These are phyloP conservation scores for Bergia sp. DNA, from an alignment of 92 coral and sea anemone genomes.

Conservation along the genomic window DNA sequence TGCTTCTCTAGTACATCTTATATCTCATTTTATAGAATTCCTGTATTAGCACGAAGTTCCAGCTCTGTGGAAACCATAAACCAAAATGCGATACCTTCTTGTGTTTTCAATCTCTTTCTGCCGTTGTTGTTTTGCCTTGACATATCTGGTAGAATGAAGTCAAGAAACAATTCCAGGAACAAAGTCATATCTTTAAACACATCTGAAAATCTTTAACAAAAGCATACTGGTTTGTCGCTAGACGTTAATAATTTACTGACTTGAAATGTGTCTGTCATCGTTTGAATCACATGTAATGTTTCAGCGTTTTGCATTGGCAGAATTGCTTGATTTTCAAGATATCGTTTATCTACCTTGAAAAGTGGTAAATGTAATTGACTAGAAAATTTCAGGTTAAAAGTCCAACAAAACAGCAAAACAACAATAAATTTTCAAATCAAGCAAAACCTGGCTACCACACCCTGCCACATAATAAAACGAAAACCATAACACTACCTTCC, in stretches of 20 bases:
- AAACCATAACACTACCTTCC: too few relatives aligned
- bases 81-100: slow-evolving; percentile 69
- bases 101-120: slow-evolving; percentile 68
- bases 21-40: not conserved
- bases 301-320: not conserved
- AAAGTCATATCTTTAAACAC: not conserved
- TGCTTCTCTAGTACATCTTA: too few relatives aligned
- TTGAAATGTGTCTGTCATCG: not conserved
- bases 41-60: not conserved
- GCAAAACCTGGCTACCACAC: too few relatives aligned
- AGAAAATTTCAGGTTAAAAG: too few relatives aligned
- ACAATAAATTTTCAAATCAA: too few relatives aligned
- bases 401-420: too few relatives aligned
- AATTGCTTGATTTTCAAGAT: too few relatives aligned
- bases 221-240: not conserved
- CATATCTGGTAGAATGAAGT: slow-evolving; percentile 66
- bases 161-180: slow-evolving; percentile 19
- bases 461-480: too few relatives aligned
- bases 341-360: too few relatives aligned
- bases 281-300: not conserved
- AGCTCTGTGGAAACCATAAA: not conserved
- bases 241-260: not conserved
- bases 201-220: too few relatives aligned
- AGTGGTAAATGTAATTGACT: too few relatives aligned
- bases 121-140: slow-evolving; percentile 91